These are phyloP conservation scores for Sternotherus odoratus DNA, from an alignment of 2,797 vertebrate genomes.

Conservation along the genomic window DNA sequence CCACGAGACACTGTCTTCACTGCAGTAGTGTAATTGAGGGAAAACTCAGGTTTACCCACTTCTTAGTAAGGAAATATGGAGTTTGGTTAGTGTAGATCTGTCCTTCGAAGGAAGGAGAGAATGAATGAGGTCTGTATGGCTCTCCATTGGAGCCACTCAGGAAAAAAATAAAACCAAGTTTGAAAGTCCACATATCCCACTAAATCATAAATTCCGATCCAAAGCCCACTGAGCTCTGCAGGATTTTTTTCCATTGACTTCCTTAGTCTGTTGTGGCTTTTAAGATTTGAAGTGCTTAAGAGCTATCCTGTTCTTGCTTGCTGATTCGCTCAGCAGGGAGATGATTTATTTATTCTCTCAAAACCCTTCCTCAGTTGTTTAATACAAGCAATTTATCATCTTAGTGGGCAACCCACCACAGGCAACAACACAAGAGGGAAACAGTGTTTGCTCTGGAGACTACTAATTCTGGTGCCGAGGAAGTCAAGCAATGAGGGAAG, in stretches of 20 bases:
- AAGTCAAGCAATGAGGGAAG: constrained; percentile 5
- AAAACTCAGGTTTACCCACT: neutral
- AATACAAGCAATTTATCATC: constrained; percentile 73
- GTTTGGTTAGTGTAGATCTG: neutral
- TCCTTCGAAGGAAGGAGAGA: neutral
- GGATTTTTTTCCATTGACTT: constrained; percentile 16
- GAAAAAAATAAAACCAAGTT: neutral
- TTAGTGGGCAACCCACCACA: constrained; percentile 45
- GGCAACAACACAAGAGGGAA: constrained; percentile 60
- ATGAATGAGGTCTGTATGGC: neutral
- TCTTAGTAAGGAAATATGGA: neutral
- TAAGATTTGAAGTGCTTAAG: constrained; percentile 45
- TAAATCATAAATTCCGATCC: neutral
- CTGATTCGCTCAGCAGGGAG: constrained; percentile 1
- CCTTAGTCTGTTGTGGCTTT: neutral
- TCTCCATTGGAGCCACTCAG: constrained; percentile 30
- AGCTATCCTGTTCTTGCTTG: constrained; percentile 26
- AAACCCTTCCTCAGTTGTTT: constrained; percentile 55
- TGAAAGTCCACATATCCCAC: neutral
- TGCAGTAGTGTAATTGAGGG: too few species aligned
- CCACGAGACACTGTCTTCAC: neutral
- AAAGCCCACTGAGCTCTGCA: neutral
- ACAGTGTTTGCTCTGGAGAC: constrained; percentile 19
- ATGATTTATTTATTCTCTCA: constrained; percentile 65
- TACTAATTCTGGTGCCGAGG: constrained; percentile 27